Evolutionary conservation across 2,113 vertebrate species (phyloP), one percentile per base, ranked within the genome.

Genomic region (Scartelaos histophorus): DNA sequence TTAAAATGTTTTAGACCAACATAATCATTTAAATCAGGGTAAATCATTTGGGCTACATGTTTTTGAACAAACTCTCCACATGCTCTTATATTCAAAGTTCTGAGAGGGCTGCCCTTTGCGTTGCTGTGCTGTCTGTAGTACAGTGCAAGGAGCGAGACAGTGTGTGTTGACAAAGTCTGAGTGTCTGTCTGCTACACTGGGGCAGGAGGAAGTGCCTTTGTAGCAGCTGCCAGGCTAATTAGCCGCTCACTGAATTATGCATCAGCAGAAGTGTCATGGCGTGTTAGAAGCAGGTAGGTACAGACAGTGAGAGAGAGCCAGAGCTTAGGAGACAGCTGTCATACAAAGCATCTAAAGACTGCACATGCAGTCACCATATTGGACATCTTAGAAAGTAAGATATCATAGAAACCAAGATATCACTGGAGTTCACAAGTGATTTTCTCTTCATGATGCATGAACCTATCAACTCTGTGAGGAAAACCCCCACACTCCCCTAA

Each of bases 221-320:
- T 86, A 86, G 82, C 88, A 91, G 88, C 88, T 87, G 86, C 84
- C 83, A 85, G 84, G 76, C 85, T 90, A 92, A 92, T 93, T 92
- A 91, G 87, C 89, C 87, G 79, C 84, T 92, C 70, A n/a, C 79
- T 92, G 90, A 91, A 92, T 92, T 90, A 93, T 91, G 87, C 88
- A 90, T 90, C 85, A 87, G 88, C 72, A 80, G 72, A 92, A 86
- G 87, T 90, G 88, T 86, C 86, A 83, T 76, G 70, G 74, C 71
- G 81, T 62, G 76, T 90, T 93, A 89, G 78, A 87, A 73, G 79
- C 71, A 86, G 70, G 75, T 70, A 90, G 82, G 83, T 82, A 85
- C 69, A 80, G 65, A 66, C 80, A 79, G 69, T 82, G 78, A 66
- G 80, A 79, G 68, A 84, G 79, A 79, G 68, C 80, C 76, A 74